These are phyloP conservation scores for Dione juno DNA, from an alignment of 2,888 invertebrate species.

Conservation along the genomic window DNA sequence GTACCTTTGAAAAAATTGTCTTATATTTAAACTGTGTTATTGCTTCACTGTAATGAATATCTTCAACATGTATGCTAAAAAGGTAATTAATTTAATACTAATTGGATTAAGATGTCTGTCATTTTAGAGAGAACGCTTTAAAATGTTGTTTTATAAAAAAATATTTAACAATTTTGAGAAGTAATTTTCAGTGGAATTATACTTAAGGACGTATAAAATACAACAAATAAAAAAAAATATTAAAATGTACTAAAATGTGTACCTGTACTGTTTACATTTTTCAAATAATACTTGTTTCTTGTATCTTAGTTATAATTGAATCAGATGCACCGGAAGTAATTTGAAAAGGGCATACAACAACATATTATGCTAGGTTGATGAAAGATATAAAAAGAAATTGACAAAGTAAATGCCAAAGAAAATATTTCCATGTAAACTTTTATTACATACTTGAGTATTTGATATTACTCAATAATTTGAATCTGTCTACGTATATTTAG, in stretches of 20 bases:
- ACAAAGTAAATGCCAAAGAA: slow-evolving; percentile 38
- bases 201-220: slow-evolving; percentile 7
- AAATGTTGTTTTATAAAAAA: slow-evolving; percentile 7
- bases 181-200: not conserved
- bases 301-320: not conserved
- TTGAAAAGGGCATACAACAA: not conserved
- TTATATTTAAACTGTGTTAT: slow-evolving; percentile 14
- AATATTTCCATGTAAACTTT: slow-evolving; percentile 23
- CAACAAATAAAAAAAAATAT: not conserved
- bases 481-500: slow-evolving; percentile 37
- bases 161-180: not conserved
- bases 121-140: not conserved
- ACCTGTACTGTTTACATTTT: not conserved
- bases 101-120: slow-evolving; percentile 4
- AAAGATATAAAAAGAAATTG: not conserved
- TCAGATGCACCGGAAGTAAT: not conserved
- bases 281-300: not conserved
- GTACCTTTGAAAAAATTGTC: slow-evolving; percentile 3
- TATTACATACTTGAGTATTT: slow-evolving; percentile 25
- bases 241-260: no score
- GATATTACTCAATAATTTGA: slow-evolving; percentile 26
- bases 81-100: not conserved
- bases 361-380: no score
- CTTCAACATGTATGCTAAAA: not conserved
- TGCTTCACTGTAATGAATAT: slow-evolving; percentile 14